phyloP scores from a whole-genome alignment of 2,797 vertebrate species.

The Sebastiscus albofasciatus region DNA sequence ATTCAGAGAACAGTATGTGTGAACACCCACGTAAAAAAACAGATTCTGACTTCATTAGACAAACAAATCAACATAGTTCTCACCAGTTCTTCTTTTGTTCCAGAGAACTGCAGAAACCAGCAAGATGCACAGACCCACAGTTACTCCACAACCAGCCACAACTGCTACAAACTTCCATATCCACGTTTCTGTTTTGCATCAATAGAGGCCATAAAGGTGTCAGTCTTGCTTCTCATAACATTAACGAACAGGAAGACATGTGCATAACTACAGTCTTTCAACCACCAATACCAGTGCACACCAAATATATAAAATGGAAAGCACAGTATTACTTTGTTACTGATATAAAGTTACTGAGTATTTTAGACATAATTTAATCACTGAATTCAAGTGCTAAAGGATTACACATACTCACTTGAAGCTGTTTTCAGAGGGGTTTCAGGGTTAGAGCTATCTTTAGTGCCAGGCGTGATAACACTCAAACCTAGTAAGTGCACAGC shows the following conservation, averaged over 20 bases:
- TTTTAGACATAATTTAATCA: not conserved
- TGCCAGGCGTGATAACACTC: not conserved
- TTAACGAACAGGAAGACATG: not conserved
- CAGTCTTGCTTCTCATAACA: not conserved
- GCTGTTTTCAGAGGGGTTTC: not conserved
- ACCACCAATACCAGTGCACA: not conserved
- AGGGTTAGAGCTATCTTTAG: not conserved
- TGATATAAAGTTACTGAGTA: not conserved
- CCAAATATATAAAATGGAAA: no score
- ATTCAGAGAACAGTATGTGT: no score
- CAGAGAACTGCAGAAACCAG: not conserved
- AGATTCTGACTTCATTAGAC: no score
- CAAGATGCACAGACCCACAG: not conserved
- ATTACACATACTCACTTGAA: not conserved
- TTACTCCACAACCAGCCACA: slow-evolving; percentile 15
- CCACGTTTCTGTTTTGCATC: not conserved
- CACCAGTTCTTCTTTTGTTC: slow-evolving; percentile 5
- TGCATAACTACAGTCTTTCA: not conserved
- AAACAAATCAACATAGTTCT: slow-evolving; percentile 1
- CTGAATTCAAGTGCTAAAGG: not conserved
- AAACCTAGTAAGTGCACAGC: not conserved
- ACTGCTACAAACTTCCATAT: not conserved
- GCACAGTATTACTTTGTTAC: not conserved
- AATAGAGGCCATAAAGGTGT: not conserved
- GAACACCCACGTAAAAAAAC: no score